A percentile compares a stretch with the other conserved stretches of the same genome.
Evolutionary conservation across 2,888 invertebrate species (phyloP).

Genomic region (Selenia dentaria): DNA sequence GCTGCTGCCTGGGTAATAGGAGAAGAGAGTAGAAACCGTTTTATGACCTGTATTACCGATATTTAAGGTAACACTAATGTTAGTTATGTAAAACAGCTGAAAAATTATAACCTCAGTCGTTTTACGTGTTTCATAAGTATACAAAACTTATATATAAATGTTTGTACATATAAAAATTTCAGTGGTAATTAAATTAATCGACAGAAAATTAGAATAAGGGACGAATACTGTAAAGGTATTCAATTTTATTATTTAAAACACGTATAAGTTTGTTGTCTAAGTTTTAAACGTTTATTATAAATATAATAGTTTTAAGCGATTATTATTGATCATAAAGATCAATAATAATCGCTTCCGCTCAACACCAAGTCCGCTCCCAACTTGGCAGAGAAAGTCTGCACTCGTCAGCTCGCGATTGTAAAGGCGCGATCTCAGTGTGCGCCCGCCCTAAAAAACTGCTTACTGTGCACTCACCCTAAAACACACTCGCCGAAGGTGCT

Average conservation of each 20-base stretch:
- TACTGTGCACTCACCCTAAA: conserved; percentile 41
- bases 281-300: not conserved
- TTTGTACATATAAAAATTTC: no score
- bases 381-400: conserved; percentile 58
- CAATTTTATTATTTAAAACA: no score
- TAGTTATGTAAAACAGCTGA: no score
- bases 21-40: conserved; percentile 1
- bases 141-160: no score
- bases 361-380: conserved; percentile 15
- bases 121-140: no score
- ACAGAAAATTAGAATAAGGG: no score
- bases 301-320: not conserved
- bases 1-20: conserved; percentile 24
- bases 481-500: conserved; percentile 40
- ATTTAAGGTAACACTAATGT: no score
- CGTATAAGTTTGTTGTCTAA: no score
- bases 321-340: not conserved
- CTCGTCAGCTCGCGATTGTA: conserved; percentile 68
- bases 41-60: no score
- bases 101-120: no score
- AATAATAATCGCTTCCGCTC: conserved; percentile 23
- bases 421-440: conserved; percentile 58
- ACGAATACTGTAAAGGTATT: no score
- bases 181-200: no score
- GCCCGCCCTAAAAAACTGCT: conserved; percentile 27